phyloP scores from a whole-genome alignment of 1,140 invertebrate species.

The Caenorhabditis latens region DNA sequence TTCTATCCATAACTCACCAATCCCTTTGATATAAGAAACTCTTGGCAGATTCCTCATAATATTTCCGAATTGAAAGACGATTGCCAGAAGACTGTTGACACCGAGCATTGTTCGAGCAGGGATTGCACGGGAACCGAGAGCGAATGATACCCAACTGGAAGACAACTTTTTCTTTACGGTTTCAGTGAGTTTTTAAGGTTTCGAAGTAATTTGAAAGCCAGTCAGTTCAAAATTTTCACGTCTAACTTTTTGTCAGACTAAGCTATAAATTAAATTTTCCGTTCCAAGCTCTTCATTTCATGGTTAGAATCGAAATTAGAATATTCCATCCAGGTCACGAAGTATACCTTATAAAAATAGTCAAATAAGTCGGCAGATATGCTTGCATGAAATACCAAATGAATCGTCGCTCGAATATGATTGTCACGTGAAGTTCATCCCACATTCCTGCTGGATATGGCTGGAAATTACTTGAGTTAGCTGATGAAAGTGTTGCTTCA shows the following conservation, averaged over 20 bases:
- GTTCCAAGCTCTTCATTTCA: too few relatives aligned
- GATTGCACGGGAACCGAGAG: slow-evolving; percentile 74
- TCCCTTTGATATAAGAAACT: slow-evolving; percentile 75
- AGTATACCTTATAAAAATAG: slow-evolving; percentile 74
- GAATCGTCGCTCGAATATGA: slow-evolving; percentile 73
- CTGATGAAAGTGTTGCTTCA: too few relatives aligned
- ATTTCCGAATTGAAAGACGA: slow-evolving; percentile 77
- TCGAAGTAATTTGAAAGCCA: too few relatives aligned
- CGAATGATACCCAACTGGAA: slow-evolving; percentile 75
- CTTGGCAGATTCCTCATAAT: slow-evolving; percentile 75
- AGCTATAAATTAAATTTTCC: too few relatives aligned
- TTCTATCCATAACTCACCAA: slow-evolving; percentile 63
- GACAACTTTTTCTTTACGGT: not conserved
- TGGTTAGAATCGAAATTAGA: too few relatives aligned
- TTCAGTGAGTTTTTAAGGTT: not conserved
- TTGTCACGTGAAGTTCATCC: slow-evolving; percentile 75
- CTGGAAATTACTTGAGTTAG: slow-evolving; percentile 52
- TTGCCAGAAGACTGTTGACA: slow-evolving; percentile 74
- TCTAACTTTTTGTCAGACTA: too few relatives aligned
- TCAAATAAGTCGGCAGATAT: slow-evolving; percentile 77
- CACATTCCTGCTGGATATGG: slow-evolving; percentile 76
- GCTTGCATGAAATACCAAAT: slow-evolving; percentile 77
- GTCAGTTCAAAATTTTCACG: too few relatives aligned
- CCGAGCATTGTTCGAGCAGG: slow-evolving; percentile 77
- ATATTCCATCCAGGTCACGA: not conserved